Evolutionary conservation across 1,140 invertebrate genomes (phyloP).

Genomic region (Caenorhabditis tropicalis): DNA sequence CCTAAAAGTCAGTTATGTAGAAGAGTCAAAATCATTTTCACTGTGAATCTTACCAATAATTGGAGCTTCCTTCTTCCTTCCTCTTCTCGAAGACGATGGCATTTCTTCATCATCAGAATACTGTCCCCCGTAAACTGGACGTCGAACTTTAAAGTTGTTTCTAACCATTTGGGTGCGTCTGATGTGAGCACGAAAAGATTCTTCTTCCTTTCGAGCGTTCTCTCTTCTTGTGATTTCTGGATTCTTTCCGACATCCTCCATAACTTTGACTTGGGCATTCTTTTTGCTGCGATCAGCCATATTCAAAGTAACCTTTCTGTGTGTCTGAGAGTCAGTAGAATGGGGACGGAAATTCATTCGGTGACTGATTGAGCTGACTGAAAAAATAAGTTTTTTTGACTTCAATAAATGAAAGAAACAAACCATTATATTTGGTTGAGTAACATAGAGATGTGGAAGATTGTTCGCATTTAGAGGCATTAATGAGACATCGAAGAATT

Average conservation of each 20-base stretch:
- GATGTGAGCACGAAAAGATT: slow-evolving; percentile 63
- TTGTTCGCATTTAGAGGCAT: slow-evolving; percentile 87
- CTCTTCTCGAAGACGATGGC: slow-evolving; percentile 26
- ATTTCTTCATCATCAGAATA: slow-evolving; percentile 44
- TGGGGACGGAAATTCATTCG: slow-evolving; percentile 87
- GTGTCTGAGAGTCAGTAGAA: slow-evolving; percentile 59
- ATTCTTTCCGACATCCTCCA: slow-evolving; percentile 76
- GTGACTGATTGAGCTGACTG: slow-evolving; percentile 95
- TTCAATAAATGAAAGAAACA: not conserved
- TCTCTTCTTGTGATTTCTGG: slow-evolving; percentile 51
- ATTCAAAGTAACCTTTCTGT: slow-evolving; percentile 93
- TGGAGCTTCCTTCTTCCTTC: slow-evolving; percentile 41
- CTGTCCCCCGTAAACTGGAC: slow-evolving; percentile 44
- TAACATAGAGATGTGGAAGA: slow-evolving; percentile 85
- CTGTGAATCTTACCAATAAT: slow-evolving; percentile 62
- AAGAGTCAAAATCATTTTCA: not conserved
- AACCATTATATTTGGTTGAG: slow-evolving; percentile 74
- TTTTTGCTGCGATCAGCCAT: slow-evolving; percentile 95
- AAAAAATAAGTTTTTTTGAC: slow-evolving; percentile 78
- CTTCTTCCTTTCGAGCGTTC: slow-evolving; percentile 67
- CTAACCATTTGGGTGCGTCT: slow-evolving; percentile 60
- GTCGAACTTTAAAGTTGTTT: slow-evolving; percentile 56
- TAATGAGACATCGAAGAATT: slow-evolving; percentile 96
- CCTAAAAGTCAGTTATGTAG: not conserved
- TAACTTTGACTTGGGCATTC: slow-evolving; percentile 91